These are phyloP conservation scores for Miichthys miiuy DNA, from an alignment of 2,797 vertebrate species.

Conservation along the genomic window DNA sequence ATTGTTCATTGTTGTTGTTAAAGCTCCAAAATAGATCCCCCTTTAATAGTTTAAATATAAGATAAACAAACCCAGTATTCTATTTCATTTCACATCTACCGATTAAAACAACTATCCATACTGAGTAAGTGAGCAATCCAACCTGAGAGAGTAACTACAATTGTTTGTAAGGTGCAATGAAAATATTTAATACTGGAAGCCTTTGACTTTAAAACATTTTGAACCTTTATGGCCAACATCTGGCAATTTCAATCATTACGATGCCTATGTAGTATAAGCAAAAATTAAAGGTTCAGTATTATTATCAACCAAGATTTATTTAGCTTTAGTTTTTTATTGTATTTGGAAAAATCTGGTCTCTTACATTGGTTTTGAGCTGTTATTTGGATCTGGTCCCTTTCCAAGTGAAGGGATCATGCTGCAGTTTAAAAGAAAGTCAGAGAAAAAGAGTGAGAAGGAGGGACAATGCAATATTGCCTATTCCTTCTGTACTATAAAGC, in stretches of 20 bases:
- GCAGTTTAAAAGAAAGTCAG: constrained; percentile 86
- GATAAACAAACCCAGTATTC: constrained; percentile 21
- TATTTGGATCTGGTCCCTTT: constrained; percentile 83
- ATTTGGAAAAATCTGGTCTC: constrained; percentile 81
- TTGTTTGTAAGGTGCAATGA: constrained; percentile 39
- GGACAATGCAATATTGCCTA: constrained; percentile 73
- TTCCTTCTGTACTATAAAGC: constrained; percentile 66
- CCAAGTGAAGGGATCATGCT: constrained; percentile 84
- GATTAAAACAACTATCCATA: constrained; percentile 22
- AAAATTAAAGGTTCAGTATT: constrained; percentile 34
- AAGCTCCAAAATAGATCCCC: constrained; percentile 41
- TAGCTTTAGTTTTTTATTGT: constrained; percentile 63
- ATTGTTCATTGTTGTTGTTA: constrained; percentile 37
- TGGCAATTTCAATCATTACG: constrained; percentile 27
- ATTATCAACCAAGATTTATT: constrained; percentile 51
- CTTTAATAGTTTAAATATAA: constrained; percentile 46
- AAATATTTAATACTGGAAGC: constrained; percentile 34
- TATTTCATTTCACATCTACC: constrained; percentile 33
- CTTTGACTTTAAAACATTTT: constrained; percentile 32
- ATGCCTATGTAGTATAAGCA: constrained; percentile 46
- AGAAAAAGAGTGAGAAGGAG: constrained; percentile 80
- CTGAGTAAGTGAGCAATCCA: constrained; percentile 36
- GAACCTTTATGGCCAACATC: constrained; percentile 39
- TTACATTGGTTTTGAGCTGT: constrained; percentile 86
- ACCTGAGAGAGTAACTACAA: constrained; percentile 26